Percentiles rank a stretch among this genome's conserved stretches.
These are phyloP conservation scores for Eurytoma californica DNA, from an alignment of 2,888 invertebrate genomes.

Conservation along the genomic window DNA sequence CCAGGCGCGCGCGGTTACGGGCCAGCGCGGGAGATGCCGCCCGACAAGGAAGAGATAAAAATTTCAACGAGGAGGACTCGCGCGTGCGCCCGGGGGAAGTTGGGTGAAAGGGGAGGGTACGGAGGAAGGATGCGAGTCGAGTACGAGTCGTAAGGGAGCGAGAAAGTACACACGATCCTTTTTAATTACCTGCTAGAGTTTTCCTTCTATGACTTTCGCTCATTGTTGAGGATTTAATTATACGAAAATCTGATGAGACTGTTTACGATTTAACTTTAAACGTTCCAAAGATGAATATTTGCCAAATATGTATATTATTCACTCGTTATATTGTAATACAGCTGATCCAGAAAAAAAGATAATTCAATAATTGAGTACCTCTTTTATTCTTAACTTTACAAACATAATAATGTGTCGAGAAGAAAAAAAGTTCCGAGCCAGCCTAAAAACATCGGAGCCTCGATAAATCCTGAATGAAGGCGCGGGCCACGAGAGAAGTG, in stretches of 20 bases:
- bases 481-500: background rate
- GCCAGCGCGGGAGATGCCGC: background rate
- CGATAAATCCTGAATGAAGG: conserved; percentile 46
- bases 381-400: conserved; percentile 27
- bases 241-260: no score
- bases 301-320: background rate
- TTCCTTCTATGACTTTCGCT: no score
- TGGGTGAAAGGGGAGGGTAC: background rate
- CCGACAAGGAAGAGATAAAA: conserved; percentile 45
- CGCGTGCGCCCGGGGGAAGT: background rate
- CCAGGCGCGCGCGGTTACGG: conserved; percentile 38
- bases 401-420: conserved; percentile 22
- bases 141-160: background rate
- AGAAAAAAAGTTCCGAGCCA: background rate
- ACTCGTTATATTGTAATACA: no score
- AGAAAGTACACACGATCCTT: background rate
- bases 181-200: background rate
- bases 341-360: no score
- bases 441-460: conserved; percentile 3
- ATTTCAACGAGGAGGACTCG: conserved; percentile 13
- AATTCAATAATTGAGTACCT: no score
- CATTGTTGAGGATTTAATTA: no score
- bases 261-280: no score
- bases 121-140: background rate
- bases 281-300: background rate